Evolutionary conservation across 2,888 invertebrate genomes (phyloP), one percentile per base, ranked within the genome.

Genomic region (Agapetus fuscipes): DNA sequence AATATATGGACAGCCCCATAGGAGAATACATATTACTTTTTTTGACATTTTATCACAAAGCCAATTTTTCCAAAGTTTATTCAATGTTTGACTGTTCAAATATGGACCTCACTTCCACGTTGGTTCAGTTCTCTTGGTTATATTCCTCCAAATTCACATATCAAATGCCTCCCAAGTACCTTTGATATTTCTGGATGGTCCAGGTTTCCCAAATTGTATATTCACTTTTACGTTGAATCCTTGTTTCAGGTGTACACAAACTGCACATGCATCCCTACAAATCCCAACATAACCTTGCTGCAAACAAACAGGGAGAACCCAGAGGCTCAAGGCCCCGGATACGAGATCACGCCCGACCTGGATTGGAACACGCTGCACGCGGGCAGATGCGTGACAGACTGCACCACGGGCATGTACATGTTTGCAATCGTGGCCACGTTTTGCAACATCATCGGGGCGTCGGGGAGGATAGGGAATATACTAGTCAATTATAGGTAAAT

Each of bases 381-480:
- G 3, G 72, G 72, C 1, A 54, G 65, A 13, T 75, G 74, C 41
- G 50, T 61, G 9, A 54, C 61, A 34, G 64, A 63, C 7, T 74
- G 74, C 49, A 56, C 51, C n/a, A 51, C 53, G n/a, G 58, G 57
- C 3, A 67, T 72, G 29, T 67, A 66, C 53, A 52, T 64, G 7
- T 76, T 75, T 50, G 56, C 66, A 1, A 45, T 66, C 1, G 56
- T 72, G 3, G 66, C 67, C 3, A 65, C 66, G 53, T 43, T 75
- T 3, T 69, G 74, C 39, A 76, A 78, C 50, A 67, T 74, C 46
- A 56, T 80, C 13, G 74, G 73, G 3, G 74, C 77, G 10, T 77
- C 78, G n/a, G 78, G 78, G 1, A 70, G 72, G 49, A 75, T 80
- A 43, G 78, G 79, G 34, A 78, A 76, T 49, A 64, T 79, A 17